Evolutionary conservation across 2,797 vertebrate species (phyloP).

Genomic region (Arvicola amphibius): DNA sequence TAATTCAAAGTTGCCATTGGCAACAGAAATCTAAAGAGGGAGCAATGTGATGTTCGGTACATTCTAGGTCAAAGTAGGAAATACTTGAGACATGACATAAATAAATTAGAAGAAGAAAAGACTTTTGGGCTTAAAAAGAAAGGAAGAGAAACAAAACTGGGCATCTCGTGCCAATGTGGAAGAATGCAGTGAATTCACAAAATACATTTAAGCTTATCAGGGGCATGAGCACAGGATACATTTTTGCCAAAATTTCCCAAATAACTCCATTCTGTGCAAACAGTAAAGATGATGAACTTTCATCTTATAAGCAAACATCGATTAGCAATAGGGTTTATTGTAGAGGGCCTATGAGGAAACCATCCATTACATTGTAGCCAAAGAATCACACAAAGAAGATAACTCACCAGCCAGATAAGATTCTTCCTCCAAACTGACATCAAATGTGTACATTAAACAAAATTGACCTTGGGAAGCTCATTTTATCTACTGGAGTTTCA

Average conservation of each 20-base stretch:
- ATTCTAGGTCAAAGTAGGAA: constrained; percentile 59
- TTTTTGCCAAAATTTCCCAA: constrained; percentile 48
- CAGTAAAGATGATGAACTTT: constrained; percentile 45
- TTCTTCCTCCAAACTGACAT: background rate
- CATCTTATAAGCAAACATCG: constrained; percentile 35
- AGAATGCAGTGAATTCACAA: constrained; percentile 14
- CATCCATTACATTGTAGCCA: background rate
- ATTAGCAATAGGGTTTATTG: background rate
- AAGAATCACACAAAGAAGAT: background rate
- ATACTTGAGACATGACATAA: constrained; percentile 37
- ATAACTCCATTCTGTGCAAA: constrained; percentile 43
- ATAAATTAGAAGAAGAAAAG: background rate
- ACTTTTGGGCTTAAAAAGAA: background rate
- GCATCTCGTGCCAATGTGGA: background rate
- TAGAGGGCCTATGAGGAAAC: background rate
- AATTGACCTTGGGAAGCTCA: background rate
- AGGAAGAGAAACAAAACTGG: background rate
- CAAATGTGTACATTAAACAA: background rate
- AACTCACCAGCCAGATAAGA: background rate
- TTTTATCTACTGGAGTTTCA: constrained; percentile 29
- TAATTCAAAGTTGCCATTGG: constrained; percentile 37
- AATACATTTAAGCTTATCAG: background rate
- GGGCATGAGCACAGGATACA: background rate
- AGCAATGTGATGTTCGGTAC: background rate
- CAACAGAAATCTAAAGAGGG: constrained; percentile 59